phyloP scores from a whole-genome alignment of 1,140 invertebrate genomes.

The Galendromus occidentalis region DNA sequence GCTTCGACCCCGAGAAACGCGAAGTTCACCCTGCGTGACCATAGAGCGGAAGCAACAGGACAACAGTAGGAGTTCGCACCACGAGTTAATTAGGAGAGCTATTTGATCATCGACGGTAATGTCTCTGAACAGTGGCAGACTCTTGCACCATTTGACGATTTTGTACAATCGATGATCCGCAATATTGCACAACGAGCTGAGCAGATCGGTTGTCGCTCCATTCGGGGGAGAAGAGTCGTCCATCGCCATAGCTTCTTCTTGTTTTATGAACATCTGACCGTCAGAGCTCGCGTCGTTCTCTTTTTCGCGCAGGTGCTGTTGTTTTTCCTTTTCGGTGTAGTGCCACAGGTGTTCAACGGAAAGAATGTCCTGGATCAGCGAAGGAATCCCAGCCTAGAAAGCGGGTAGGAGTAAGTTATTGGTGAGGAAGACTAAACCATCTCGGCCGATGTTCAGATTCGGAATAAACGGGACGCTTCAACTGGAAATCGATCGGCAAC shows the following conservation, averaged over 20 bases:
- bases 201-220: constrained; percentile 34
- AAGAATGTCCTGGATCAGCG: constrained; percentile 57
- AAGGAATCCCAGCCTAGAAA: constrained; percentile 15
- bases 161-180: constrained; percentile 87
- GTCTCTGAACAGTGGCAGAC: constrained; percentile 82
- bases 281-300: constrained; percentile 12
- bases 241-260: constrained; percentile 33
- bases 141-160: constrained; percentile 96
- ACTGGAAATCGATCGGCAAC: too few species aligned
- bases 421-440: too few species aligned
- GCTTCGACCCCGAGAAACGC: constrained; percentile 33
- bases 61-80: constrained; percentile 81
- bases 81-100: constrained; percentile 82
- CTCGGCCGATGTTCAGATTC: too few species aligned
- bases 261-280: not conserved
- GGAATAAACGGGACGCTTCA: too few species aligned
- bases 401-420: not conserved
- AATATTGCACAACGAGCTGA: constrained; percentile 71
- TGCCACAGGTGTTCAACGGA: constrained; percentile 83
- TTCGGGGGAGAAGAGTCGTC: not conserved
- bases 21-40: constrained; percentile 53
- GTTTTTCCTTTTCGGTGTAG: constrained; percentile 41
- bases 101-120: constrained; percentile 93
- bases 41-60: constrained; percentile 69
- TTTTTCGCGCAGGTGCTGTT: not conserved